Evolutionary conservation across 2,888 invertebrate species (phyloP).

Genomic region (Gisinianus flammeolus): DNA sequence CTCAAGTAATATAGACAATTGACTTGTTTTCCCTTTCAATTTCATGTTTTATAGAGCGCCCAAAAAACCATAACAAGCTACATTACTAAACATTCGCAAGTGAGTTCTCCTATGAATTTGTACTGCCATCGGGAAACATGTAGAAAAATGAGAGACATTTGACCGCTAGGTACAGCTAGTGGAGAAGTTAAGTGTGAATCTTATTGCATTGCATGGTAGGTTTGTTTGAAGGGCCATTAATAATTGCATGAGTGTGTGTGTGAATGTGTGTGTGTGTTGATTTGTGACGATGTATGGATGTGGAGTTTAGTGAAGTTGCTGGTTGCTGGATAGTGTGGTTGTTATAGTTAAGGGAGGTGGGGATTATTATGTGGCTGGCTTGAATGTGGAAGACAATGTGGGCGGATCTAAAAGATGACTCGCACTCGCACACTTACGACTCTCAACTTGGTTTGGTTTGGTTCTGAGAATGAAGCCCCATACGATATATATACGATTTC

Average conservation of each 20-base stretch:
- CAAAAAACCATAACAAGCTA: no score
- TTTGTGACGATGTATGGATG: conserved; percentile 4
- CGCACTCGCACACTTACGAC: not conserved
- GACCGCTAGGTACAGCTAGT: no score
- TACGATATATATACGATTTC: no score
- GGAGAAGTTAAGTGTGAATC: no score
- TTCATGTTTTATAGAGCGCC: no score
- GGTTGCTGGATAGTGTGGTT: not conserved
- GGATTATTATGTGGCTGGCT: not conserved
- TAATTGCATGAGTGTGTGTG: not conserved
- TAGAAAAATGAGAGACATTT: not conserved
- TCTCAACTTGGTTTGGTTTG: not conserved
- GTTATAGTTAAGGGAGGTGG: conserved; percentile 2
- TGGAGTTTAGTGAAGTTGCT: not conserved
- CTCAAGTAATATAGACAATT: no score
- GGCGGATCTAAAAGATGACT: conserved; percentile 23
- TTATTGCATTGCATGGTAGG: no score
- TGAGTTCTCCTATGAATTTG: no score
- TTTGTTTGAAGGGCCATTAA: not conserved
- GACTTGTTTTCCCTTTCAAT: no score
- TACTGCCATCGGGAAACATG: no score
- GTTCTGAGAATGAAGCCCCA: no score
- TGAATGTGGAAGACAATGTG: conserved; percentile 26
- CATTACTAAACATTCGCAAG: no score
- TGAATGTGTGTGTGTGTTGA: not conserved